A percentile compares a stretch with the other conserved stretches of the same genome.
phyloP scores from a whole-genome alignment of 2,113 vertebrate genomes.

The Chaetorhynchus papuensis region DNA sequence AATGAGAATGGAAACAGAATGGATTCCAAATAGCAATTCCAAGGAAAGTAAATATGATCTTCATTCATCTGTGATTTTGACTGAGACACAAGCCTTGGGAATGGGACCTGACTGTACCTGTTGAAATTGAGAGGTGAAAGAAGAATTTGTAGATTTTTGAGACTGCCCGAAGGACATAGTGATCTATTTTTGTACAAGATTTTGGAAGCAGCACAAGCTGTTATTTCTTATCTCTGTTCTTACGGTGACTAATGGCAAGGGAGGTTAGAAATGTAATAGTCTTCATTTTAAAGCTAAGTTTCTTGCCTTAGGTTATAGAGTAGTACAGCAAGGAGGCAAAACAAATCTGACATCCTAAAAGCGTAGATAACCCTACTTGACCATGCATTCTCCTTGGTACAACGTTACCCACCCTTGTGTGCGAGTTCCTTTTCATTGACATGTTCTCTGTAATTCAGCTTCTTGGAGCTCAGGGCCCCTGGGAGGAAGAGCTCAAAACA shows the following conservation, averaged over 20 bases:
- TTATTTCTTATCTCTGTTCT: neutral
- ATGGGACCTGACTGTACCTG: neutral
- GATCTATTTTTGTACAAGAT: conserved; percentile 51
- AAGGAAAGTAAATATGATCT: neutral
- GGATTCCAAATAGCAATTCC: neutral
- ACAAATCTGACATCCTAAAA: neutral
- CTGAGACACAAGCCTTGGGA: neutral
- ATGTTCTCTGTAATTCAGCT: neutral
- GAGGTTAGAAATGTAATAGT: neutral
- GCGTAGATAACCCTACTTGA: neutral
- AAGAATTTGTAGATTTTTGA: neutral
- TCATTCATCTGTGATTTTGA: neutral
- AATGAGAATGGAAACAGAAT: too few relatives aligned
- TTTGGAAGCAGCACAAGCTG: conserved; percentile 2
- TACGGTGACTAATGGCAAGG: neutral
- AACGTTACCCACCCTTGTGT: neutral
- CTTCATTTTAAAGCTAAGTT: neutral
- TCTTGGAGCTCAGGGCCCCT: neutral
- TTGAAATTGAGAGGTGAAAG: neutral
- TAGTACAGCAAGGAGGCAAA: neutral
- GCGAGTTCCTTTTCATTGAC: neutral
- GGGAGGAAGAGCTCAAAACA: rapidly evolving
- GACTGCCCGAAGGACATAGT: neutral
- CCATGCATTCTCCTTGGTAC: neutral
- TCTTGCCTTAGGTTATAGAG: neutral